Conservation (phyloP, 2,797 vertebrate species). For the Lindbergichthys nudifrons region DNA sequence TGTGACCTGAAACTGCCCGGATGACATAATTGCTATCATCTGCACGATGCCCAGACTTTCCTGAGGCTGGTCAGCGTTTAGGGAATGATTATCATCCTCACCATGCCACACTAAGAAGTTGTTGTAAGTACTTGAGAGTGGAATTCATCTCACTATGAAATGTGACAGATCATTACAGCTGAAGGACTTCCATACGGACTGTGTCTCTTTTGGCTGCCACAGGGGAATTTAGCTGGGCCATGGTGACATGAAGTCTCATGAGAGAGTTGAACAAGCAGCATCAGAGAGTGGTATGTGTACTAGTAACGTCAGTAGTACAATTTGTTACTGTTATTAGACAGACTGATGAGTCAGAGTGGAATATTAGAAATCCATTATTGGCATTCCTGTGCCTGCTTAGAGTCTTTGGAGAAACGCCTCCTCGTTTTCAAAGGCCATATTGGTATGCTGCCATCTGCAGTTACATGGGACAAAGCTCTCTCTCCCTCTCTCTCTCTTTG, state of each 20-base stretch:
- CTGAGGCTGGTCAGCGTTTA: constrained; percentile 35
- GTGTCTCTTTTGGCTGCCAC: constrained; percentile 62
- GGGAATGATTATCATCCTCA: constrained; percentile 39
- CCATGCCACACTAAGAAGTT: constrained; percentile 13
- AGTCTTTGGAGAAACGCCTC: constrained; percentile 47
- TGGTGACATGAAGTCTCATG: constrained; percentile 48
- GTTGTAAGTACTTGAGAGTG: constrained; percentile 30
- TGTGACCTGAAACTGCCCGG: constrained; percentile 63
- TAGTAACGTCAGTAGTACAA: constrained; percentile 25
- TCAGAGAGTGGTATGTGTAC: constrained; percentile 26
- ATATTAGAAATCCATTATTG: constrained; percentile 47
- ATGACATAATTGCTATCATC: constrained; percentile 77
- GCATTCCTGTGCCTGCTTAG: constrained; percentile 35
- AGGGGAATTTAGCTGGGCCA: constrained; percentile 72
- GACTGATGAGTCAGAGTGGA: constrained; percentile 26
- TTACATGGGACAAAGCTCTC: constrained; percentile 47
- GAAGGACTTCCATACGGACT: constrained; percentile 51
- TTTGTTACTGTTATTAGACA: constrained; percentile 28
- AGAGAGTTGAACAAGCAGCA: constrained; percentile 46
- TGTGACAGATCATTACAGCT: constrained; percentile 44
- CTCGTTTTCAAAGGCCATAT: constrained; percentile 64
- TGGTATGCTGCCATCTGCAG: constrained; percentile 82
- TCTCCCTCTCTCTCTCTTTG: constrained; percentile 17
- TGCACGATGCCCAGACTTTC: constrained; percentile 64
- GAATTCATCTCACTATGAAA: constrained; percentile 57